Base-by-base conservation (phyloP, 2,113 vertebrate species). In the Tupaia chinensis region DNA sequence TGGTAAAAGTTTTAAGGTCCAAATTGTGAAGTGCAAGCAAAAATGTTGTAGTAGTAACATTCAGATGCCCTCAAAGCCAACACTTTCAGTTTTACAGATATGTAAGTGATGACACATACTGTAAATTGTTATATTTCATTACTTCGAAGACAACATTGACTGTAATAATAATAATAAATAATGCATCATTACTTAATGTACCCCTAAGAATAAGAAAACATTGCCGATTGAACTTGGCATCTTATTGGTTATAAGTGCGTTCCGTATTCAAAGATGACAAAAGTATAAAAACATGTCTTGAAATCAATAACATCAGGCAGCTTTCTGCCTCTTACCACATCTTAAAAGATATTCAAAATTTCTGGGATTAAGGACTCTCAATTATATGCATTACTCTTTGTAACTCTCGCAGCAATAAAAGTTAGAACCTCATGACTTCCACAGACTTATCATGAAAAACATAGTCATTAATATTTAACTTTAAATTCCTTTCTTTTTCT, bases 401-500 rank as follows among this genome's bases (percentile, higher is more conserved):
- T 34, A 91, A 69, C 11, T 91, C 34, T 87, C 58, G 19, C 12
- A 14, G 15, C 23, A 82, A 87, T 77, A 63, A 17, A 90, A 22
- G 19, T 66, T 34, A 91, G 58, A 90, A 65, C 25, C 3, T 32
- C 78, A 89, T 88, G 66, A 70, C 32, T 53, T 89, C 77, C 27
- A 66, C 6, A 79, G 53, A 79, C 32, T 60, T 58, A 68, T 17
- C 78, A 83, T 79, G 84, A 92, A 92, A 89, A 23, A 80, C 74
- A 23, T 74, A 58, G 63, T 72, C 14, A 78, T 87, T 91, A 81
- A 81, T 91, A 84, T 79, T 96, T 73, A 83, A 78, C 65, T 69
- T 87, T 84, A 79, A 87, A 73, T 94, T 44, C 5, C 34, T 88
- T 92, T 91, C 23, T 53, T 79, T 94, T 89, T 58, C 72, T 89